Base-by-base conservation (phyloP, 2,113 vertebrate genomes). In the Silurus glanis region DNA sequence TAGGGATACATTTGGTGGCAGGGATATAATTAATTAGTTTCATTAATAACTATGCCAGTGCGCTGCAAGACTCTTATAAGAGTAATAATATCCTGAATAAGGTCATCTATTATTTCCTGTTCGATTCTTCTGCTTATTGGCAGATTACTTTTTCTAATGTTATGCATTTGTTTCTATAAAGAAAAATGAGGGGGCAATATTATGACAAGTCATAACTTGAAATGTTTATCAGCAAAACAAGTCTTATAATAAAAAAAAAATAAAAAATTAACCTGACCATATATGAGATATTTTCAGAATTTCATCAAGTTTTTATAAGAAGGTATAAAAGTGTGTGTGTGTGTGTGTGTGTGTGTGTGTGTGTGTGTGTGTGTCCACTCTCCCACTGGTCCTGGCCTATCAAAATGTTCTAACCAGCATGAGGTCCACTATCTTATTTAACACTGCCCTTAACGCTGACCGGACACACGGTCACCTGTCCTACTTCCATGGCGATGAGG, bases 351-450 rank as follows among this genome's bases (percentile, higher is more conserved):
- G 76, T 53, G 75, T 80, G 55, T 59, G 53, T 80, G 55, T 58
- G 78, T 59, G 78, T 80, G 55, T 66, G 45, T 79, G 80, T 37
- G 45, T 82, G 75, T 80, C 53, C 14, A 37, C 17, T 87, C 80
- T 83, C 85, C 86, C 86, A 49, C 67, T 87, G 88, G 82, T 69
- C 47, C 86, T 75, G 21, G 66, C 86, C 88, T 84, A 86, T 87
- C 84, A 89, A 82, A 88, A 79, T 69, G 86, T 80, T 84, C 75
- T 76, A 83, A 61, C 75, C 80, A 84, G 81, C 84, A 56, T 25
- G 75, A 75, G 67, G 71, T 37, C 79, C 85, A 61, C 80, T 86
- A 80, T 87, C 59, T 87, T 89, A 89, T 86, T 88, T 89, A 88
- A 86, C 81, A 84, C 51, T 87, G 84, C 86, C 67, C 84, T 79